phyloP scores from a whole-genome alignment of 2,888 invertebrate species.

The Philonicus albiceps region DNA sequence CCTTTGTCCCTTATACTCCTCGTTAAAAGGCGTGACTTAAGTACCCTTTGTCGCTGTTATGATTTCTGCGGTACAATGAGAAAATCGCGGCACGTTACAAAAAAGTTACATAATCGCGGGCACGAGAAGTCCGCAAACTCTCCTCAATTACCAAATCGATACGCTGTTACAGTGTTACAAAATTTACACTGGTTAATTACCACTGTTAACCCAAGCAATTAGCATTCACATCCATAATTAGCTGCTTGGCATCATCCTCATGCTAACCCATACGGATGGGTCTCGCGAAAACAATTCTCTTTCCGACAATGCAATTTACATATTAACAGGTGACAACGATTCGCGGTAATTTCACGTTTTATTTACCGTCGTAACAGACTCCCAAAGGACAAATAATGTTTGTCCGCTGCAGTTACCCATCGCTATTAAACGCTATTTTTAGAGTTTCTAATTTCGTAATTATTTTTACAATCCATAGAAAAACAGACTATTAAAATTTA shows the following conservation, averaged over 20 bases:
- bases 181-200: constrained; percentile 8
- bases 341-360: not conserved
- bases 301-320: not conserved
- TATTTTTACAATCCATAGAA: too few relatives aligned
- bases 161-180: not conserved
- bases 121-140: not conserved
- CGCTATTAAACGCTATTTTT: too few relatives aligned
- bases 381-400: not conserved
- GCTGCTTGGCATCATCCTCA: not conserved
- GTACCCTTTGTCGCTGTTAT: not conserved
- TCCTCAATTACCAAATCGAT: not conserved
- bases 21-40: not conserved
- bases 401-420: not conserved
- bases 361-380: not conserved
- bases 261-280: not conserved
- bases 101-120: not conserved
- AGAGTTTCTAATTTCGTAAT: too few relatives aligned
- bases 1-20: not conserved
- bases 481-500: too few relatives aligned
- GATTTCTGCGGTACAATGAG: not conserved
- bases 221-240: constrained; percentile 9
- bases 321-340: not conserved
- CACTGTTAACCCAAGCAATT: not conserved
- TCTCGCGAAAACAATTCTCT: not conserved
- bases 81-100: not conserved